A percentile compares a stretch with the other conserved stretches of the same genome.
phyloP scores from a whole-genome alignment of 1,140 invertebrate genomes.

The Drosophila pseudoananassae region DNA sequence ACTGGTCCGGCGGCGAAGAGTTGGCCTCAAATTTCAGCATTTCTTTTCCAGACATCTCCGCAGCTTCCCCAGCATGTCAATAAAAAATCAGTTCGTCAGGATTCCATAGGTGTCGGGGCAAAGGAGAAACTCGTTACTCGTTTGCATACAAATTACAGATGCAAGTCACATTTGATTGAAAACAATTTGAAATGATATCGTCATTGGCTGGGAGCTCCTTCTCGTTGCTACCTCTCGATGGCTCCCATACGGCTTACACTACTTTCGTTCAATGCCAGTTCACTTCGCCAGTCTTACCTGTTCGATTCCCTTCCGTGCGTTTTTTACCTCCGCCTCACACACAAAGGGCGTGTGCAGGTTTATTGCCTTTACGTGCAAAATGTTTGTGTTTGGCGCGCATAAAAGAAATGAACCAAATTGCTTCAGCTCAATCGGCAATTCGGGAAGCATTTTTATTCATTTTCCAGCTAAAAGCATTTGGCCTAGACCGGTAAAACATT shows the following conservation, averaged over 20 bases:
- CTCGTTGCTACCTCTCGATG: background rate
- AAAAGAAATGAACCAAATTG: conserved; percentile 74
- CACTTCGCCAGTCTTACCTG: conserved; percentile 1
- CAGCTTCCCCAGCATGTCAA: conserved; percentile 48
- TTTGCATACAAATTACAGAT: conserved; percentile 79
- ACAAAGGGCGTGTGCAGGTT: conserved; percentile 62
- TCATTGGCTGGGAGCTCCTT: conserved; percentile 32
- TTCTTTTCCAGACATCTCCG: conserved; percentile 25
- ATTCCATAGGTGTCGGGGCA: background rate
- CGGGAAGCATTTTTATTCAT: conserved; percentile 62
- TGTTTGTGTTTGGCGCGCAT: conserved; percentile 71
- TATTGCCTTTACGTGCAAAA: conserved; percentile 79
- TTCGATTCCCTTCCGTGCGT: background rate
- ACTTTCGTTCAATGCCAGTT: conserved; percentile 58
- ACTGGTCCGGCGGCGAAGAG: conserved; percentile 12
- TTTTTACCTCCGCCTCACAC: conserved; percentile 21
- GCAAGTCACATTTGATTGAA: conserved; percentile 80
- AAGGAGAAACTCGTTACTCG: conserved; percentile 47
- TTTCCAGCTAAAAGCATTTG: conserved; percentile 55
- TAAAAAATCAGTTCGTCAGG: conserved; percentile 64
- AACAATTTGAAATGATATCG: conserved; percentile 80
- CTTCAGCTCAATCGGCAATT: conserved; percentile 57
- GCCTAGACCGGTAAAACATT: background rate
- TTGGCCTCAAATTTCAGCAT: conserved; percentile 20
- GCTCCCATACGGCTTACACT: conserved; percentile 18